phyloP scores from a whole-genome alignment of 2,797 vertebrate genomes.

The Pelochelys cantorii region DNA sequence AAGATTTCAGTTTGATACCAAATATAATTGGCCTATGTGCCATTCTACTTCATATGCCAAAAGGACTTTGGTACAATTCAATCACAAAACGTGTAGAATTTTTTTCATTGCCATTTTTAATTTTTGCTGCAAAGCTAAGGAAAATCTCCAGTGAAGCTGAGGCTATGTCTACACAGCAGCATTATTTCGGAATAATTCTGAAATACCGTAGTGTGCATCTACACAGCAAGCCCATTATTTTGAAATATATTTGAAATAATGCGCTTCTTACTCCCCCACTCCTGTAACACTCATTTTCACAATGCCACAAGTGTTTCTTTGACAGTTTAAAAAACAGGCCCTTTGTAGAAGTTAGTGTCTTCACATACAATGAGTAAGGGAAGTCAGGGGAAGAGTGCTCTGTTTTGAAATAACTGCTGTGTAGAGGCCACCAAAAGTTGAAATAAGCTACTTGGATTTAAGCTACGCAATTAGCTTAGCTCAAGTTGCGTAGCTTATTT shows the following conservation, averaged over 20 bases:
- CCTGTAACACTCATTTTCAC: slow-evolving; percentile 67
- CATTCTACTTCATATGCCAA: not conserved
- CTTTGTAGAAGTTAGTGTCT: slow-evolving; percentile 91
- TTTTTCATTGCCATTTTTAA: not conserved
- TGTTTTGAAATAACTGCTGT: too few relatives aligned
- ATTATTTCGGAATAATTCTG: too few relatives aligned
- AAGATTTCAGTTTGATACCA: slow-evolving; percentile 14
- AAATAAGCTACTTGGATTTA: too few relatives aligned
- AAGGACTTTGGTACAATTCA: not conserved
- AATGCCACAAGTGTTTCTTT: slow-evolving; percentile 94
- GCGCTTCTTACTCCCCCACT: too few relatives aligned
- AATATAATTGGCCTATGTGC: not conserved
- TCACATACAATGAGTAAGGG: slow-evolving; percentile 84
- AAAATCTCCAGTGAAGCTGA: not conserved
- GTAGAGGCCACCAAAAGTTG: too few relatives aligned
- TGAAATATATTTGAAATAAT: too few relatives aligned
- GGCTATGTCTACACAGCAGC: too few relatives aligned
- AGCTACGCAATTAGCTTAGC: too few relatives aligned
- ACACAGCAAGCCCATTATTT: too few relatives aligned
- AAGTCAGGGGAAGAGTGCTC: too few relatives aligned
- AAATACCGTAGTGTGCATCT: too few relatives aligned
- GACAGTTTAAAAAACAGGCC: slow-evolving; percentile 93
- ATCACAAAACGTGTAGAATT: fast-evolving
- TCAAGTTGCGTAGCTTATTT: too few relatives aligned
- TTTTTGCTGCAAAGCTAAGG: not conserved